These are phyloP conservation scores for Aleiodes sp. DNA, from an alignment of 1,140 invertebrate species.

Conservation along the genomic window DNA sequence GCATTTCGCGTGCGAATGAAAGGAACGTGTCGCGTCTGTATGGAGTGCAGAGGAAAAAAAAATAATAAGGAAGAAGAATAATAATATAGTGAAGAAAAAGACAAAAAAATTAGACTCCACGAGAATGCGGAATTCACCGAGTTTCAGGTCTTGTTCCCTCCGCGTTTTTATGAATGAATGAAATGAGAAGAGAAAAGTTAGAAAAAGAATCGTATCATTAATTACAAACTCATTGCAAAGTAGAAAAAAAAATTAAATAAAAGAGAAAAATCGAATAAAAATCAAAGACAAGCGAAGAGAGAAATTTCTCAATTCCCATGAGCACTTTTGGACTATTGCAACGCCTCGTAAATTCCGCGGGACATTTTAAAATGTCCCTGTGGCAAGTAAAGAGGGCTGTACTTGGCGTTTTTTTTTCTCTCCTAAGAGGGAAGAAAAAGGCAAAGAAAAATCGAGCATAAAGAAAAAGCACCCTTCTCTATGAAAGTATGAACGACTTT, in stretches of 20 bases:
- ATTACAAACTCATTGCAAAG: constrained; percentile 3
- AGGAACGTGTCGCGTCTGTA: background rate
- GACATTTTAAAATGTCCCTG: constrained; percentile 40
- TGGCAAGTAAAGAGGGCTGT: background rate
- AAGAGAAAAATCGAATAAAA: constrained; percentile 20
- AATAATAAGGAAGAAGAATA: background rate
- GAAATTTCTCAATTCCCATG: constrained; percentile 40
- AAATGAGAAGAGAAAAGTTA: background rate
- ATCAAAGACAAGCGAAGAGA: background rate
- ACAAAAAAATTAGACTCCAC: background rate
- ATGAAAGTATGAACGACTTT: constrained; percentile 26
- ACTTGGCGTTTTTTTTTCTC: background rate
- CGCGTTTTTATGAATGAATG: background rate
- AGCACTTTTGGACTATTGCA: constrained; percentile 31
- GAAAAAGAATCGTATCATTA: background rate
- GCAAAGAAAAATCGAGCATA: constrained; percentile 10
- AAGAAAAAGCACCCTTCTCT: constrained; percentile 31
- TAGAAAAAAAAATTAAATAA: constrained; percentile 16
- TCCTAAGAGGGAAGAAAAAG: background rate
- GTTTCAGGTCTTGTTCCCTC: background rate
- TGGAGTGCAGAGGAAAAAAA: background rate
- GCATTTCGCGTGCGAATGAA: constrained; percentile 3
- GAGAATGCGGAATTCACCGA: background rate
- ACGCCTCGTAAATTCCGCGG: constrained; percentile 37
- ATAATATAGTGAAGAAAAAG: constrained; percentile 23